Evolutionary conservation across 1,140 invertebrate genomes (phyloP).

Genomic region (Berghia stephanieae): DNA sequence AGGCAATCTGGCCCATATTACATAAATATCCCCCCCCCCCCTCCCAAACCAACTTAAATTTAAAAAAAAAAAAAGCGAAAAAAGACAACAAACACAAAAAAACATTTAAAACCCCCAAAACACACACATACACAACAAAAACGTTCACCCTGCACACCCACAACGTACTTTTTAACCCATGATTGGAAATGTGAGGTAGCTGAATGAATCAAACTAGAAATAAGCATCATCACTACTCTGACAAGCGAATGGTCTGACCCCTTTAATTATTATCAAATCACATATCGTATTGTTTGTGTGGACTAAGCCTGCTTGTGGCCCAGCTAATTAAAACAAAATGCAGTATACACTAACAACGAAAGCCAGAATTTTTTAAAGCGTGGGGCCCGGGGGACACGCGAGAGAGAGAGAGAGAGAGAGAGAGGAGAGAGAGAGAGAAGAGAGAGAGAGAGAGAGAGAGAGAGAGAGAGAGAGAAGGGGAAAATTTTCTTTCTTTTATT

Average conservation of each 20-base stretch:
- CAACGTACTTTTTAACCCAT: too few relatives aligned
- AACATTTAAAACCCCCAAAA: too few relatives aligned
- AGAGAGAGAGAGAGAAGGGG: not conserved
- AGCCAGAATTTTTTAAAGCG: not conserved
- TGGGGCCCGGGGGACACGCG: not conserved
- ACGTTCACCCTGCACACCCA: too few relatives aligned
- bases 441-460: not conserved
- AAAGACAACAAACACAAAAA: too few relatives aligned
- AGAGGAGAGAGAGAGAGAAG: not conserved
- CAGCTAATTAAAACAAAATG: not conserved
- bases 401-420: not conserved
- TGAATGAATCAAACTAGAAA: not conserved
- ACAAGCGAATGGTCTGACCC: too few relatives aligned
- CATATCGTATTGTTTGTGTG: not conserved
- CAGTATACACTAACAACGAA: not conserved
- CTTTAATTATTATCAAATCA: too few relatives aligned
- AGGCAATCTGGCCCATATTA: too few relatives aligned
- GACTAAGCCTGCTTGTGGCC: not conserved
- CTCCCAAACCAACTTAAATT: too few relatives aligned
- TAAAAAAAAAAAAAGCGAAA: too few relatives aligned
- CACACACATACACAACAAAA: too few relatives aligned
- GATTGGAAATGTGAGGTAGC: too few relatives aligned
- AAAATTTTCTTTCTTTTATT: not conserved
- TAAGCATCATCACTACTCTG: not conserved
- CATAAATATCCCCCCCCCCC: too few relatives aligned